Evolutionary conservation across 2,797 vertebrate species (phyloP), one percentile per base, ranked within the genome.

Genomic region (Hypotaenidia okinawae): DNA sequence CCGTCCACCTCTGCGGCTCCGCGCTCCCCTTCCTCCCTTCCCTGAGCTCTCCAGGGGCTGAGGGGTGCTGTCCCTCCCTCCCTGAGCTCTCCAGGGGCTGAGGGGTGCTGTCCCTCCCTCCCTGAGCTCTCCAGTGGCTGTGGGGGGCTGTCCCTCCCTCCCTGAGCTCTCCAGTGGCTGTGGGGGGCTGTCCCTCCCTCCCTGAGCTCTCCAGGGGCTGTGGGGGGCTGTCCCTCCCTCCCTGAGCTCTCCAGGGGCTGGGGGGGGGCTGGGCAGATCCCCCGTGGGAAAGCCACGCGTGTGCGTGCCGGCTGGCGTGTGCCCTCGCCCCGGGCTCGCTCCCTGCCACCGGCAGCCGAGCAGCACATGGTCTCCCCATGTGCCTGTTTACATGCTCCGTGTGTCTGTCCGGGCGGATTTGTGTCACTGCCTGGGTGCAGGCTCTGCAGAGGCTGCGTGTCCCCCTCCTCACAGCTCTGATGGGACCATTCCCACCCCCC

Each of bases 341-440:
- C 51, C 69, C n/a, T n/a, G 52, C 67, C 93, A n/a, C 80, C 32
- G 87, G 80, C 89, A 30, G 51, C 11, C 2, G 3, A 49, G 87
- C 77, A 15, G 96, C 97, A 97, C 96, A 87, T 97, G 97, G n/a
- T 64, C 63, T 28, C 72, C 79, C 95, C 97, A 95, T 94, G 97
- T 97, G 96, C 97, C 87, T 90, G 85, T 89, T 84, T 81, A 89
- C 92, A 62, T 64, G 91, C 94, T 94, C 70, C 43, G 69, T 72
- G 74, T 89, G 94, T 84, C 93, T 94, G 97, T 94, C 95, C 37
- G 5, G 19, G 35, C 30, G 32, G 35, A 82, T 97, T 95, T 97
- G 93, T 96, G 91, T 96, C 93, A 97, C 28, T 1, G 87, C 66
- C 25, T 1, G 84, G 75, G 49, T 54, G 90, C 88, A 33, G 66